Evolutionary conservation across 2,113 vertebrate species (phyloP).

Genomic region (Lampris incognitus): DNA sequence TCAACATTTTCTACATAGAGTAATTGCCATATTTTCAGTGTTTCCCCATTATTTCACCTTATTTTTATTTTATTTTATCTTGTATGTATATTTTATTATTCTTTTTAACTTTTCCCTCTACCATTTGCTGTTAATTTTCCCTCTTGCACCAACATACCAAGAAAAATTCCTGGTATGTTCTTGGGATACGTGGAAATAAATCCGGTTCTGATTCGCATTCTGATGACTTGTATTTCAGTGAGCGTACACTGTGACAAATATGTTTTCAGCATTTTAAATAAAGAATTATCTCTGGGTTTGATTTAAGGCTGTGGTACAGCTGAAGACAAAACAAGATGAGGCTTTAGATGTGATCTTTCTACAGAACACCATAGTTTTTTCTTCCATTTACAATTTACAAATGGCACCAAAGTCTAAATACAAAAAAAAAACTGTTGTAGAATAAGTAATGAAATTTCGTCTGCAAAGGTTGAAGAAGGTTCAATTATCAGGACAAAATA

Average conservation of each 20-base stretch:
- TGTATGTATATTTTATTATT: too few relatives aligned
- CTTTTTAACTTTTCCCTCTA: too few relatives aligned
- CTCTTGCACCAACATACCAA: too few relatives aligned
- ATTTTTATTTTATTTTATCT: too few relatives aligned
- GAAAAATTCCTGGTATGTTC: too few relatives aligned
- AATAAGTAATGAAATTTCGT: constrained; percentile 32
- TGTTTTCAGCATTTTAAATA: constrained; percentile 22
- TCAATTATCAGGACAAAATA: constrained; percentile 50
- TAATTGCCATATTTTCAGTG: too few relatives aligned
- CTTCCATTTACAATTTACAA: constrained; percentile 18
- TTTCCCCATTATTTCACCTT: too few relatives aligned
- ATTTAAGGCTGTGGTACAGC: neutral
- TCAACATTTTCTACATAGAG: too few relatives aligned
- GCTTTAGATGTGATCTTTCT: neutral
- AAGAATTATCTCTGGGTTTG: neutral
- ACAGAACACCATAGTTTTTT: constrained; percentile 17
- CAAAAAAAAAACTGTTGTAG: constrained; percentile 32
- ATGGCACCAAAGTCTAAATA: constrained; percentile 21
- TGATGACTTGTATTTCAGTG: constrained; percentile 3
- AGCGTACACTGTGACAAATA: constrained; percentile 5
- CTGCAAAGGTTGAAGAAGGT: constrained; percentile 34
- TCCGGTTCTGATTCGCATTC: too few relatives aligned
- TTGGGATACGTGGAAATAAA: too few relatives aligned
- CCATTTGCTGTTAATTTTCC: too few relatives aligned
- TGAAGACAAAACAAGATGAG: constrained; percentile 2